A percentile compares a stretch with the other conserved stretches of the same genome.
These are phyloP conservation scores for Anguilla japonica DNA, from an alignment of 2,113 vertebrate genomes.

Conservation along the genomic window DNA sequence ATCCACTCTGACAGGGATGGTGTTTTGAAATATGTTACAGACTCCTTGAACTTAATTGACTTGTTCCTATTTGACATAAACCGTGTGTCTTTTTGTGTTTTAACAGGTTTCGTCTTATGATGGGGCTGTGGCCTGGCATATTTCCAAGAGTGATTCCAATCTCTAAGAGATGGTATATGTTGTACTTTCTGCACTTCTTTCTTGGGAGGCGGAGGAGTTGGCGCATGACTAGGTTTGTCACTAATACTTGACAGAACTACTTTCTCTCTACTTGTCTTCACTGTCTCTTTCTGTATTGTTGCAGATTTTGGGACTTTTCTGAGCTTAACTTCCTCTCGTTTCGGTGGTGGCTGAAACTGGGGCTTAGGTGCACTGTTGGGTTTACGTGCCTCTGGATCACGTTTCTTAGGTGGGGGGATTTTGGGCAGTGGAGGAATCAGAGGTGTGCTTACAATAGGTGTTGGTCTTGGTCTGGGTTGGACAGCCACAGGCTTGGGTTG, in stretches of 20 bases:
- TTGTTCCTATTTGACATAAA: constrained; percentile 42
- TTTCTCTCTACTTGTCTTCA: neutral
- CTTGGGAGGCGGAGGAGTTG: neutral
- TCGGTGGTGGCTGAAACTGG: neutral
- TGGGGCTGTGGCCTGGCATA: constrained; percentile 48
- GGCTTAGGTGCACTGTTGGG: neutral
- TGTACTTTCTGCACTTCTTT: constrained; percentile 28
- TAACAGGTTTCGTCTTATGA: constrained; percentile 32
- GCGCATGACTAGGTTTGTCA: neutral
- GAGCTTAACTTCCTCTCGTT: constrained; percentile 6
- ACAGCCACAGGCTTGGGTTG: neutral
- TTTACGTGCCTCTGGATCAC: neutral
- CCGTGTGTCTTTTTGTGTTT: neutral
- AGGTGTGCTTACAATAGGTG: neutral
- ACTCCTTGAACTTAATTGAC: constrained; percentile 23
- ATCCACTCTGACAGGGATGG: constrained; percentile 45
- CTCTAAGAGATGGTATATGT: neutral
- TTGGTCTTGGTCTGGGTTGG: neutral
- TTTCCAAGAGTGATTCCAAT: constrained; percentile 59
- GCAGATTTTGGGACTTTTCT: neutral
- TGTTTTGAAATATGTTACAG: constrained; percentile 16
- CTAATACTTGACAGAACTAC: neutral
- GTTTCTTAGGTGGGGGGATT: neutral
- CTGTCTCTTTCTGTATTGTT: neutral
- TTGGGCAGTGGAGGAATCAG: neutral